A percentile compares a stretch with the other conserved stretches of the same genome.
Evolutionary conservation across 1,140 invertebrate species (phyloP).

Genomic region (Drosophila malerkotliana): DNA sequence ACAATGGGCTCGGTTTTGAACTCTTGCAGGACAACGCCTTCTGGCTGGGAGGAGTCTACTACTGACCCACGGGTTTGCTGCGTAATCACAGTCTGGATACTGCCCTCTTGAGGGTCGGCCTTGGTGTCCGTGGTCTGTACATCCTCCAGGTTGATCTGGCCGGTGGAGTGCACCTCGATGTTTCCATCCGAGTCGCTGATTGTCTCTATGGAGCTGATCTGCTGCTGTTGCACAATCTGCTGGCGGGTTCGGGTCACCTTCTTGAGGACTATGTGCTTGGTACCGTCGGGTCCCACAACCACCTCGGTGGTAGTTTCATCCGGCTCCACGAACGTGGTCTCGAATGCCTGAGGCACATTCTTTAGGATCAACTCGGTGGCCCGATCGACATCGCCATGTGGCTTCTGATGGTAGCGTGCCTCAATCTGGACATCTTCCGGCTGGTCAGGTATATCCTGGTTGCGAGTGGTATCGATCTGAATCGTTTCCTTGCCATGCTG

Average conservation of each 20-base stretch:
- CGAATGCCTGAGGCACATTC: conserved; percentile 89
- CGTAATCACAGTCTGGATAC: conserved; percentile 62
- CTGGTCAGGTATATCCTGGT: conserved; percentile 84
- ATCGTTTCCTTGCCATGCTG: conserved; percentile 90
- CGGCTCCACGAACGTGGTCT: conserved; percentile 90
- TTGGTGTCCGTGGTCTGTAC: conserved; percentile 63
- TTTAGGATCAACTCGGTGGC: conserved; percentile 82
- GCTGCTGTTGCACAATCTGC: conserved; percentile 83
- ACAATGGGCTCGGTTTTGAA: conserved; percentile 85
- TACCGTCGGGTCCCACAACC: conserved; percentile 91
- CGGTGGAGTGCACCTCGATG: conserved; percentile 74
- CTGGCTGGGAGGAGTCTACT: conserved; percentile 85
- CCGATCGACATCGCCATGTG: conserved; percentile 69
- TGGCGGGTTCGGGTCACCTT: conserved; percentile 86
- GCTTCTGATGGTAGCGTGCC: conserved; percentile 87
- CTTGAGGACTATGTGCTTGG: conserved; percentile 90
- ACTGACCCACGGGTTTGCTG: conserved; percentile 67
- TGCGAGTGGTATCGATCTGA: conserved; percentile 89
- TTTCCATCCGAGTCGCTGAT: conserved; percentile 87
- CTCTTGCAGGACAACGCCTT: conserved; percentile 85
- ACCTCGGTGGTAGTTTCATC: conserved; percentile 90
- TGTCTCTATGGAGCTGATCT: conserved; percentile 86
- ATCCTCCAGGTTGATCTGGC: conserved; percentile 75
- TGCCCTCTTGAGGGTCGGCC: conserved; percentile 55
- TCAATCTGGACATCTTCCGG: conserved; percentile 89